Base-by-base conservation (phyloP, 2,888 invertebrate genomes). In the Clanis bilineata region DNA sequence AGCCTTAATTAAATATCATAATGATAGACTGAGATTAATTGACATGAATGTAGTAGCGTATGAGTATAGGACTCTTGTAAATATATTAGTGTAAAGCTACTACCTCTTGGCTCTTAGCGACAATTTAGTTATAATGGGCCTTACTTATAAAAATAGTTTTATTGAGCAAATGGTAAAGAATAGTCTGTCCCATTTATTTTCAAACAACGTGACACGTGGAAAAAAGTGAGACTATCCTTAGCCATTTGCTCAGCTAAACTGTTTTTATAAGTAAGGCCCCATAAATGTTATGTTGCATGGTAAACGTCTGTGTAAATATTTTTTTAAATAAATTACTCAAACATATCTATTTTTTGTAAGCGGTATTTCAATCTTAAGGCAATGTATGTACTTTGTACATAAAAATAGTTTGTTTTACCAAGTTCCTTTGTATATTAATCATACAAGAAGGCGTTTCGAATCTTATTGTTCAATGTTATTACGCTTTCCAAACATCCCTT, bases 1-100 rank as follows among this genome's bases (percentile, higher is more conserved):
- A 51, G 51, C 51, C 32, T 32, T 51, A 51, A 51, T 51, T 51
- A 32, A 51, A 51, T 51, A 51, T 51, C 51, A 51, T 51, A 32
- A 51, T 51, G 51, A 51, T 51, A 51, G 51, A 51, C 51, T 51
- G 51, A 51, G 47, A 47, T 3, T 47, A 47, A 32, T 45, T 25
- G 51, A 51, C 32, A 51, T 51, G 32, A 51, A 51, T 51, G 51
- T 51, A 28, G 32, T 51, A 51, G 21, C 10, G 51, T 51, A 51
- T 51, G 18, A 18, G 5, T 41, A 32, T 51, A 18, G 51, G 18
- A 51, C 32, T 51, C 15, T 47, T 32, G 51, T 51, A 51, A 51
- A 51, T 51, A 51, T 47, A 25, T 51, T 51, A 51, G 51, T 51
- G 32, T 51, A 51, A 28, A 51, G 51, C 51, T 47, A 12, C 45